These are phyloP conservation scores for Xanthia icteritia DNA, from an alignment of 2,888 invertebrate genomes.

Conservation along the genomic window DNA sequence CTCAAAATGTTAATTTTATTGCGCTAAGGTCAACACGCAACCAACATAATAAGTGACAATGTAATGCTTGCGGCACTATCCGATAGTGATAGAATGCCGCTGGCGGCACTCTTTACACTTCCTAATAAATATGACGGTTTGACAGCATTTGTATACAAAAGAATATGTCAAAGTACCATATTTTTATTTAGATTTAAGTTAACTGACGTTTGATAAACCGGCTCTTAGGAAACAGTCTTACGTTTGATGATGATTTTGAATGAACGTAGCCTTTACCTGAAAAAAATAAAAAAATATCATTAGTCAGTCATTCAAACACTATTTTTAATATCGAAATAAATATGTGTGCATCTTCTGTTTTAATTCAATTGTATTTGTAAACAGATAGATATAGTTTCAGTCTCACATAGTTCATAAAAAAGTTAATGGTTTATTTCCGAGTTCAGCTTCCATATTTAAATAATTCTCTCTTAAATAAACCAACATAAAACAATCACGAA, in stretches of 20 bases:
- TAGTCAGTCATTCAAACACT: not conserved
- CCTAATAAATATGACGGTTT: not conserved
- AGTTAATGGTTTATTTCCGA: not conserved
- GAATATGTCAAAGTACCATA: not conserved
- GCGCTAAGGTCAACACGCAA: too few relatives aligned
- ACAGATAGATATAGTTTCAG: not conserved
- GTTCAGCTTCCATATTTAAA: not conserved
- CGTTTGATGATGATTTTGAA: not conserved
- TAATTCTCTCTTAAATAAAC: not conserved
- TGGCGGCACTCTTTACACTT: too few relatives aligned
- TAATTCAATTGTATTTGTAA: not conserved
- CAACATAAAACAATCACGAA: slow-evolving; percentile 22
- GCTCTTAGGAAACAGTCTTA: slow-evolving; percentile 3
- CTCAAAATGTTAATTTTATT: too few relatives aligned
- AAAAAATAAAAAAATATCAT: slow-evolving; percentile 10
- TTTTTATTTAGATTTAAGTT: not conserved
- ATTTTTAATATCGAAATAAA: not conserved
- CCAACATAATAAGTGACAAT: too few relatives aligned
- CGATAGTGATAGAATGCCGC: too few relatives aligned
- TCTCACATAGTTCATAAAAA: not conserved
- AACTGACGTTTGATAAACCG: not conserved
- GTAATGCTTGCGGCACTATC: too few relatives aligned
- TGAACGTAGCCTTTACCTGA: slow-evolving; percentile 45
- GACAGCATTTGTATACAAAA: not conserved
- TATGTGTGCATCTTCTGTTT: not conserved